phyloP scores from a whole-genome alignment of 2,797 vertebrate genomes.

The Pipistrellus pygmaeus region DNA sequence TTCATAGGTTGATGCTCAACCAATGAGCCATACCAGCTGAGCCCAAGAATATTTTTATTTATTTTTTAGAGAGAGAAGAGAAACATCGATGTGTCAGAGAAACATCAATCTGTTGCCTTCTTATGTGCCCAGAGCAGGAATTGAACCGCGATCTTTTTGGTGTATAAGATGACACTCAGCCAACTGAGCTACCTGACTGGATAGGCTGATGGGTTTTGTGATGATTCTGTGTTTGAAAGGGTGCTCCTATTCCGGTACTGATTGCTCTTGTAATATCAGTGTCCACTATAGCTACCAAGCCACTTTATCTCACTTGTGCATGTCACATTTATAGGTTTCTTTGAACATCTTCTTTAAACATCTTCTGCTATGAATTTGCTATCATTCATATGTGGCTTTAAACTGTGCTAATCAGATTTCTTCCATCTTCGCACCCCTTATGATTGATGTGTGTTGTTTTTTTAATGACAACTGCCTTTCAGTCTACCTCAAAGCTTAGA shows the following conservation, averaged over 20 bases:
- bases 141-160: not conserved
- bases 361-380: conserved; percentile 49
- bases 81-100: not conserved
- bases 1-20: no score
- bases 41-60: not conserved
- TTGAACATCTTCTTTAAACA: not conserved
- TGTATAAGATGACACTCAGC: not conserved
- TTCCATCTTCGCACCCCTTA: not conserved
- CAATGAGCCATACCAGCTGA: not conserved
- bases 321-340: conserved; percentile 31
- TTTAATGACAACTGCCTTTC: conserved; percentile 44
- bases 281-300: not conserved
- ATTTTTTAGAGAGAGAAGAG: not conserved
- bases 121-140: not conserved
- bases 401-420: not conserved
- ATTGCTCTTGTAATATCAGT: not conserved
- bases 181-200: not conserved
- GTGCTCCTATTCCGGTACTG: not conserved
- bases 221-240: conserved; percentile 5
- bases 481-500: conserved; percentile 21
- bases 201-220: not conserved
- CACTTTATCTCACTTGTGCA: not conserved
- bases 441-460: not conserved
- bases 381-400: not conserved
- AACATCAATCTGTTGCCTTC: not conserved